A percentile compares a stretch with the other conserved stretches of the same genome.
Evolutionary conservation across 2,888 invertebrate species (phyloP).

Genomic region (Protula sp.): DNA sequence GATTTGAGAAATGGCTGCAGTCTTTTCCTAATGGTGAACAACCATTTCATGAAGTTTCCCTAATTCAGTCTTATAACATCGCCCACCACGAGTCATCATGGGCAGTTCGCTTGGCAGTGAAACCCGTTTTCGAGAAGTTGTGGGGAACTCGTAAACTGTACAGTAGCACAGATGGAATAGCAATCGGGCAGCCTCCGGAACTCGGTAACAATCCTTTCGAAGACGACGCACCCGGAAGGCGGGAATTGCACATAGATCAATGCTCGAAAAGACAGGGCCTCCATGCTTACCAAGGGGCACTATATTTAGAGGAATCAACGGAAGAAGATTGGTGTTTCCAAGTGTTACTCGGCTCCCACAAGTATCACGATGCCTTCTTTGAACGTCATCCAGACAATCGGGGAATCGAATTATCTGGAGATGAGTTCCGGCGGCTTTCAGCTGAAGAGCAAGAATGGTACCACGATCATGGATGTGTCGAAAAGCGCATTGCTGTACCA

Average conservation of each 20-base stretch:
- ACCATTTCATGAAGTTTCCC: constrained; percentile 25
- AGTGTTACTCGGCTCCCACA: constrained; percentile 28
- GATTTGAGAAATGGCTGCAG: too few relatives aligned
- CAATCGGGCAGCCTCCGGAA: constrained; percentile 44
- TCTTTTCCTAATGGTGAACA: too few relatives aligned
- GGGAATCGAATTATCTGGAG: too few relatives aligned
- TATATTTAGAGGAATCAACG: constrained; percentile 30
- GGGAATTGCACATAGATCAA: constrained; percentile 41
- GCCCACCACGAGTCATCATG: constrained; percentile 37
- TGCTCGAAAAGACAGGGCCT: constrained; percentile 30
- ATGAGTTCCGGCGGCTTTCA: constrained; percentile 22
- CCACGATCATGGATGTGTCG: constrained; percentile 24
- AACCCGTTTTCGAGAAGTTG: constrained; percentile 34
- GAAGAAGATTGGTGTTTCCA: constrained; percentile 25
- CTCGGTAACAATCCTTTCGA: constrained; percentile 27
- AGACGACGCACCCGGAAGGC: background rate
- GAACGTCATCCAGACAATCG: background rate
- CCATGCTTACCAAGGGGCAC: constrained; percentile 38
- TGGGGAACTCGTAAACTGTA: constrained; percentile 41
- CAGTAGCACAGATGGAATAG: constrained; percentile 38
- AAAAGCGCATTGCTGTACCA: constrained; percentile 33
- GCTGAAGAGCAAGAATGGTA: constrained; percentile 28
- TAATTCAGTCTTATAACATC: constrained; percentile 35
- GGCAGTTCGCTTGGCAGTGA: constrained; percentile 33
- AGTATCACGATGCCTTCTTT: constrained; percentile 22